These are phyloP conservation scores for Epinotia demarniana DNA, from an alignment of 2,888 invertebrate species.

Conservation along the genomic window DNA sequence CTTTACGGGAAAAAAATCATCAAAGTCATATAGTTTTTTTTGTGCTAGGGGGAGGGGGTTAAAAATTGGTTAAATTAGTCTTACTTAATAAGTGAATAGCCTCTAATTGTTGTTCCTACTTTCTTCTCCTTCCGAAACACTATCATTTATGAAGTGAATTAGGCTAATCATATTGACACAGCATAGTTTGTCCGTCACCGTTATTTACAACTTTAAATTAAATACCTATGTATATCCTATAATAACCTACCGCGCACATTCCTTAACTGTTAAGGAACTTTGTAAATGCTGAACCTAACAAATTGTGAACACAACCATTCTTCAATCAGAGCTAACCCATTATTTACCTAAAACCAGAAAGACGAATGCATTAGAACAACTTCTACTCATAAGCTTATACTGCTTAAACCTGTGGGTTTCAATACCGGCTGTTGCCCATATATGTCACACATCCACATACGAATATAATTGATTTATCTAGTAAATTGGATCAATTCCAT, in stretches of 20 bases:
- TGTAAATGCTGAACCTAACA: background rate
- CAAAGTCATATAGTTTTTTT: too few relatives aligned
- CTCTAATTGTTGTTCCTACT: too few relatives aligned
- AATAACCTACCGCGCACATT: background rate
- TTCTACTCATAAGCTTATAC: background rate
- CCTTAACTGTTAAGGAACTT: background rate
- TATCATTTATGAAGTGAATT: too few relatives aligned
- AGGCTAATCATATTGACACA: too few relatives aligned
- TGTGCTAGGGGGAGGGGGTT: too few relatives aligned
- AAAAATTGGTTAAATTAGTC: too few relatives aligned
- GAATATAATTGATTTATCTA: conserved; percentile 44
- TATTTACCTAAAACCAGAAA: background rate
- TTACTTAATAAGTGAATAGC: too few relatives aligned
- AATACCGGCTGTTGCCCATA: conserved; percentile 37
- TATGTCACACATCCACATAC: conserved; percentile 35
- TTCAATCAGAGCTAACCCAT: conserved; percentile 18
- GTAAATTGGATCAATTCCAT: conserved; percentile 42
- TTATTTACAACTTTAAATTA: too few relatives aligned
- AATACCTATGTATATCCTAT: too few relatives aligned
- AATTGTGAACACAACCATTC: conserved; percentile 27
- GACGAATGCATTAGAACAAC: background rate
- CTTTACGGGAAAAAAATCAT: too few relatives aligned
- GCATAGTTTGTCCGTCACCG: too few relatives aligned
- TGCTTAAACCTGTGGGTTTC: conserved; percentile 24
- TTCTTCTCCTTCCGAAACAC: too few relatives aligned